These are phyloP conservation scores for Spheniscus humboldti DNA, from an alignment of 2,797 vertebrate genomes.

Conservation along the genomic window DNA sequence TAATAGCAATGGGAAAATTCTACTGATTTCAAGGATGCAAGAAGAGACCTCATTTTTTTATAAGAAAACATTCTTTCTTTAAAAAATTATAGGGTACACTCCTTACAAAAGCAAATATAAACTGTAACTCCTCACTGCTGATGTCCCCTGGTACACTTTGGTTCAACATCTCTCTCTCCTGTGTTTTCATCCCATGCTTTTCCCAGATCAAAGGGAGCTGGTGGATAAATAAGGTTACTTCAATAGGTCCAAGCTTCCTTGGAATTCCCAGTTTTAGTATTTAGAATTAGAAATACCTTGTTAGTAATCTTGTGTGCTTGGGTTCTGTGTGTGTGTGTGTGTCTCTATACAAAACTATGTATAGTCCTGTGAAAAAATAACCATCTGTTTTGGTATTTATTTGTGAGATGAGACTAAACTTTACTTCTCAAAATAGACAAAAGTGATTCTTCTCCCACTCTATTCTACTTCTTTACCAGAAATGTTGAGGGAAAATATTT, in stretches of 20 bases:
- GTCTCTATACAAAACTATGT: neutral
- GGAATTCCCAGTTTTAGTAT: neutral
- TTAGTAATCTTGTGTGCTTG: neutral
- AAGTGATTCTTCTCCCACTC: neutral
- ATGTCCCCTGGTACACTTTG: neutral
- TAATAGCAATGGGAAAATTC: neutral
- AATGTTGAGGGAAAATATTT: neutral
- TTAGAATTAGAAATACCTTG: conserved; percentile 6
- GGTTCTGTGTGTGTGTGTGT: too few relatives aligned
- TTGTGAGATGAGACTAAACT: conserved; percentile 22
- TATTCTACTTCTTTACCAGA: neutral
- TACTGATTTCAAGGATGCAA: neutral
- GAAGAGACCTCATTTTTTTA: neutral
- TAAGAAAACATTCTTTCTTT: neutral
- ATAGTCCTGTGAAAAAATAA: neutral
- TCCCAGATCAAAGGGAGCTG: neutral
- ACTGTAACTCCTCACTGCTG: neutral
- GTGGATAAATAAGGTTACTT: neutral
- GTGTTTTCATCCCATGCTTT: neutral
- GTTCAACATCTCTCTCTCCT: neutral
- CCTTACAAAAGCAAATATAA: neutral
- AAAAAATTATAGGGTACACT: neutral
- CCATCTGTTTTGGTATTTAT: conserved; percentile 13
- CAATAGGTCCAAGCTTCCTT: neutral
- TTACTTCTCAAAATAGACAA: conserved; percentile 3